These are phyloP conservation scores for Portunus trituberculatus DNA, from an alignment of 1,140 invertebrate species.

Conservation along the genomic window DNA sequence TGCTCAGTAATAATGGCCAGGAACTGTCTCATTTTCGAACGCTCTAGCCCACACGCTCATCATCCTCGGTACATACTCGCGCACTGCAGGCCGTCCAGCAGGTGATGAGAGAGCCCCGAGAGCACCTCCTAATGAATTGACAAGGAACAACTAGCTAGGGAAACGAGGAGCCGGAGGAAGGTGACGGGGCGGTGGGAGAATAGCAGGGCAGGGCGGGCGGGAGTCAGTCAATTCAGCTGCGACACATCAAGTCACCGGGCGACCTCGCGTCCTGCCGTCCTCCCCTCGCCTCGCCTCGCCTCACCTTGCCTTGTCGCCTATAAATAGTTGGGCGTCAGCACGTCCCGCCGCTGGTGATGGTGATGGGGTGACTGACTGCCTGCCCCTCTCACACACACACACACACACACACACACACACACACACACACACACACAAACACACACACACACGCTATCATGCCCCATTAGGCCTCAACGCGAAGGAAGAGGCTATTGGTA, in stretches of 20 bases:
- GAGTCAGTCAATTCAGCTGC: background rate
- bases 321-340: background rate
- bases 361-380: background rate
- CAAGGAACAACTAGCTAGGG: background rate
- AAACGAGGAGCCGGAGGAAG: background rate
- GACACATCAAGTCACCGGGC: background rate
- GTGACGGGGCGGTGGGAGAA: background rate
- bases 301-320: background rate
- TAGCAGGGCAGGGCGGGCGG: background rate
- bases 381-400: background rate
- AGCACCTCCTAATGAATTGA: background rate
- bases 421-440: conserved; percentile 34
- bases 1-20: conserved; percentile 57
- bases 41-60: conserved; percentile 62
- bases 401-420: conserved; percentile 41
- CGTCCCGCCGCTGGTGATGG: background rate
- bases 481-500: too few relatives aligned
- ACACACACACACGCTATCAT: background rate
- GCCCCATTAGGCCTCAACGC: background rate
- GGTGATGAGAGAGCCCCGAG: background rate
- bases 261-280: background rate
- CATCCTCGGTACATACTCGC: conserved; percentile 61
- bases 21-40: conserved; percentile 68
- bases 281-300: background rate
- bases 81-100: background rate